Base-by-base conservation (phyloP, 2,113 vertebrate genomes). In the Mungos mungo region DNA sequence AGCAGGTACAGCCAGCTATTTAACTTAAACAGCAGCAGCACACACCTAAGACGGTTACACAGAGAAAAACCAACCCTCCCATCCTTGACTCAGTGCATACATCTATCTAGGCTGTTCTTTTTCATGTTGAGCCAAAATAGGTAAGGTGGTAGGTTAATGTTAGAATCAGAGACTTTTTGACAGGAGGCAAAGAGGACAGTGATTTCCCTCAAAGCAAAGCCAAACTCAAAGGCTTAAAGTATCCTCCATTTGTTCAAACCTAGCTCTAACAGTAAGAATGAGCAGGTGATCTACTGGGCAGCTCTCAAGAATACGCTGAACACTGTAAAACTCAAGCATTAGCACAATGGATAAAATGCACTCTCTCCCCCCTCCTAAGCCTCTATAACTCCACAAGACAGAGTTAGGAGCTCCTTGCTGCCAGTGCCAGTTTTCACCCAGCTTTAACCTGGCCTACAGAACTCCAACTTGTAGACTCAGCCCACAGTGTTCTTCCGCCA, bases 171-270 rank as follows among this genome's bases (percentile, higher is more conserved):
- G n/a, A 85, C 3, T 52, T 38, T 33, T 25, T 93, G 68, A 93
- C 16, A 68, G 47, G 33, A 95, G 31, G 38, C 25, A 69, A 54
- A 76, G 33, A 84, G n/a, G 52, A 79, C 3, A 47, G 47, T 41
- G 23, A 9, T 90, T 92, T 93, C 71, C 45, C 69, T 96, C 80
- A 80, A 87, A 95, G 60, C 33, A 76, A 87, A 92, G 57, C 10
- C 35, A 88, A 83, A 92, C 60, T 33, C 18, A 45, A 74, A 89
- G 23, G 19, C 29, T 95, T n/a, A 54, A 60, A 66, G 50, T 27
- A 85, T 74, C 5, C 5, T 60, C 45, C 63, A 47, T 52, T 80
- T 88, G 68, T 85, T 90, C 33, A 76, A 35, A 94, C 23, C 47
- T 35, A 68, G 27, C 54, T 81, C 11, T 41, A 57, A 47, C 45